Percentiles rank a stretch among this genome's conserved stretches.
These are phyloP conservation scores for Brachionus angularis DNA, from an alignment of 1,140 invertebrate genomes.

Conservation along the genomic window DNA sequence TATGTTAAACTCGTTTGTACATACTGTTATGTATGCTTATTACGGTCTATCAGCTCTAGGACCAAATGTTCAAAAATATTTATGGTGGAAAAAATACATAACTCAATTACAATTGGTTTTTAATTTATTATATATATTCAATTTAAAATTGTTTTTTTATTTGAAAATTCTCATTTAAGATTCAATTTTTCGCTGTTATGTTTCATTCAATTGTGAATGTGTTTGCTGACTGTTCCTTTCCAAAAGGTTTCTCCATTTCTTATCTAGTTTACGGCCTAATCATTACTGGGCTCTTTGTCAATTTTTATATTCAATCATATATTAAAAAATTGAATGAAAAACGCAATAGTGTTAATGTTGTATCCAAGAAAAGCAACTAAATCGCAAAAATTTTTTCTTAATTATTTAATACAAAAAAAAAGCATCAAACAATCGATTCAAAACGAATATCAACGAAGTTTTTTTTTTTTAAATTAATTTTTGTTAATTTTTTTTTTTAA, in stretches of 20 bases:
- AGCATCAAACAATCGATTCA: no score
- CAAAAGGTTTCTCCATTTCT: slow-evolving; percentile 35
- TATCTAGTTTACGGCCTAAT: slow-evolving; percentile 39
- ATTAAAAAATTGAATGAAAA: background rate
- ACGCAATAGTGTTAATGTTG: no score
- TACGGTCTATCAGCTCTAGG: slow-evolving; percentile 67
- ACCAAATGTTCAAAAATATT: slow-evolving; percentile 54
- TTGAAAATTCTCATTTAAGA: background rate
- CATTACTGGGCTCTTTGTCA: slow-evolving; percentile 21
- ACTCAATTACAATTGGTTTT: slow-evolving; percentile 53
- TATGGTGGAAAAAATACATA: slow-evolving; percentile 60
- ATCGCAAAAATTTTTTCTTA: no score
- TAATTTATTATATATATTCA: background rate
- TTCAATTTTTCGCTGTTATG: slow-evolving; percentile 44
- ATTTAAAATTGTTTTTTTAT: background rate
- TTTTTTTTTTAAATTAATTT: background rate
- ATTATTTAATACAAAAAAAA: no score
- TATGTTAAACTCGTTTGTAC: slow-evolving; percentile 69
- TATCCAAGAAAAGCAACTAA: no score
- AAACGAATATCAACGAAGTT: background rate
- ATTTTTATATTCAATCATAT: slow-evolving; percentile 41
- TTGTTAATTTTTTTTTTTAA: background rate
- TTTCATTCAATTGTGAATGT: slow-evolving; percentile 15
- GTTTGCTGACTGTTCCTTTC: slow-evolving; percentile 9
- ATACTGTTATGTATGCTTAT: slow-evolving; percentile 74